Base-by-base conservation (phyloP, 92 coral and sea anemone species). In the Scolanthus callimorphus region DNA sequence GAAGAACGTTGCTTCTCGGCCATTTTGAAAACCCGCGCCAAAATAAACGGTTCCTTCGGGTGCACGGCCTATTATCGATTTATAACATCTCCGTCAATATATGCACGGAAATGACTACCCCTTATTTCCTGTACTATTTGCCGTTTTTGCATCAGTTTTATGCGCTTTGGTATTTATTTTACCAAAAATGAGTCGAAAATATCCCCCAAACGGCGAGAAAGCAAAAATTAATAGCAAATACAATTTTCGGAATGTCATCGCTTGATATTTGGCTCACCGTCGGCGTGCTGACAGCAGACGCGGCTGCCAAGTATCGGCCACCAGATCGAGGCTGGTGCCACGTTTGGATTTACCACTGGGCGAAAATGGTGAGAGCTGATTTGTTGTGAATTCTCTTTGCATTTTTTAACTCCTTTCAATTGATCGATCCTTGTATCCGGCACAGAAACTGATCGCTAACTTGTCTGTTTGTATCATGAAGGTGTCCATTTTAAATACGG, bases 401-500 rank as follows among this genome's bases (percentile, higher is more conserved):
- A 75, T 58, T 69, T 65, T 91, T 62, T 69, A 73, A 71, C 65
- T 54, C 60, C 64, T 70, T 74, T 62, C 63, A 67, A 17, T 39
- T 48, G 64, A 37, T 17, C 20, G 27, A 49, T 49, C 54, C 27
- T 54, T 29, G 50, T 49, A 65, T 45, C 62, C 26, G 73, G 47
- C 55, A 59, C 56, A 31, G 59, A 28, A 70, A 60, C 28, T 49
- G 39, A 55, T 60, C 29, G 71, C 52, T 43, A 74, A 59, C 37
- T 69, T 78, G 49, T 60, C 64, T 65, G 25, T 78, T 69, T 92
- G 62, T 76, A 65, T 56, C 80, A 94, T 94, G 99, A 90, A 94
- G 99, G 99, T 94, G 59, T 88, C 99, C 59, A 88, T 94, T 55
- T 78, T 90, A 62, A 94, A 90, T 71, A 94, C 96, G 53, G 90